These are phyloP conservation scores for Aspiorhynchus laticeps DNA, from an alignment of 2,113 vertebrate species.

Conservation along the genomic window DNA sequence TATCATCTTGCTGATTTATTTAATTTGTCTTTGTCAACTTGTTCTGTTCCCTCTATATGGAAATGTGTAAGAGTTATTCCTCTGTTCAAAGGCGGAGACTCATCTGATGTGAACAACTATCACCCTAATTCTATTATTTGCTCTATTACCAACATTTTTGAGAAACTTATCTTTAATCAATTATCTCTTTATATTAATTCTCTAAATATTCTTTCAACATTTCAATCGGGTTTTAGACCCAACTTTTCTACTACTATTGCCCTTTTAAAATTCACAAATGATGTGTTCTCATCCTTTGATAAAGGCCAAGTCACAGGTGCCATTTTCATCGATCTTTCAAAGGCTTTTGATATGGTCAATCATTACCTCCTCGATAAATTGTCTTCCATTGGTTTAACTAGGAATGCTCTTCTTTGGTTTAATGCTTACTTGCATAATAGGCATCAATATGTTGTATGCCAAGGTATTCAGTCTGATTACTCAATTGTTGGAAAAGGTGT, in stretches of 20 bases:
- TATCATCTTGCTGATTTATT: too few relatives aligned
- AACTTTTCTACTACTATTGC: not conserved
- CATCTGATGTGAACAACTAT: not conserved
- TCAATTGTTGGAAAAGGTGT: too few relatives aligned
- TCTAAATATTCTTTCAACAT: too few relatives aligned
- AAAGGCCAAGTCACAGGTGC: not conserved
- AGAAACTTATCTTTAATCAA: not conserved
- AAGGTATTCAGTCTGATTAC: not conserved
- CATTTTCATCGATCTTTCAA: not conserved
- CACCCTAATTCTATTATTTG: not conserved
- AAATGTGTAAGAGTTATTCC: not conserved
- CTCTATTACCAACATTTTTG: not conserved
- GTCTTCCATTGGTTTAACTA: not conserved
- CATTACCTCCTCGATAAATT: not conserved
- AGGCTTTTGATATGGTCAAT: not conserved
- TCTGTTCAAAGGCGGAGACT: not conserved
- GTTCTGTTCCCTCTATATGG: not conserved
- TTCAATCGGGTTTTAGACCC: not conserved
- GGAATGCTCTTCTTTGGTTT: not conserved
- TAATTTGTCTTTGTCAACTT: not conserved
- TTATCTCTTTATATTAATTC: too few relatives aligned
- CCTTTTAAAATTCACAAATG: not conserved
- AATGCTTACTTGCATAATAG: not conserved
- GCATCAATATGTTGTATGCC: too few relatives aligned
- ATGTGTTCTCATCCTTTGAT: not conserved